A percentile compares a stretch with the other conserved stretches of the same genome.
phyloP scores from a whole-genome alignment of 2,888 invertebrate genomes.

The Agonum fuliginosum region DNA sequence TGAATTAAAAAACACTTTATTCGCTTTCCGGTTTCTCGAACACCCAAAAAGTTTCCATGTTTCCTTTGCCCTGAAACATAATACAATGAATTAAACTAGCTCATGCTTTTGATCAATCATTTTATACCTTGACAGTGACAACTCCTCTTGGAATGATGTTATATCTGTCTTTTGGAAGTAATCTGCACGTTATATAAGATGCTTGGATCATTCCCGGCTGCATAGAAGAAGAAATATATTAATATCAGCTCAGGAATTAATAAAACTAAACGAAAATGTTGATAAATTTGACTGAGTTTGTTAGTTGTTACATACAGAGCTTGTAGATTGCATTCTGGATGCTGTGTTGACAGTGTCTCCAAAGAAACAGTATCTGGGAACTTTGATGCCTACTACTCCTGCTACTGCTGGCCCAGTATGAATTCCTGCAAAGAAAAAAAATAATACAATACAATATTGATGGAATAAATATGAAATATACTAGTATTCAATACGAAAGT shows the following conservation, averaged over 20 bases:
- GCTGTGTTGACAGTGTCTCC: constrained; percentile 95
- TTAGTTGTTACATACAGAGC: constrained; percentile 75
- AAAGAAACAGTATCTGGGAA: constrained; percentile 91
- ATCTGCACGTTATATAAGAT: constrained; percentile 81
- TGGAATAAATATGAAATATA: too few relatives aligned
- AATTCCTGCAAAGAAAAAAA: constrained; percentile 75
- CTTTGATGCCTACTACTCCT: constrained; percentile 89
- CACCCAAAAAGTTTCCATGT: constrained; percentile 91
- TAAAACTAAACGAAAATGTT: not conserved
- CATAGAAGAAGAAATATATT: too few relatives aligned
- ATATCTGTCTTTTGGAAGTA: constrained; percentile 81
- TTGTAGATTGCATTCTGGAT: constrained; percentile 88
- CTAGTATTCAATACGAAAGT: too few relatives aligned
- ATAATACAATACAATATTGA: not conserved
- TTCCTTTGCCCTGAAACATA: constrained; percentile 85
- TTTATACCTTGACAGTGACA: constrained; percentile 84
- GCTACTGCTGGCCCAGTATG: constrained; percentile 93
- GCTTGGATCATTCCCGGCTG: constrained; percentile 85
- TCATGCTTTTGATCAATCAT: constrained; percentile 54
- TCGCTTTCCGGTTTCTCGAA: constrained; percentile 77
- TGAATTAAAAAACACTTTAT: not conserved
- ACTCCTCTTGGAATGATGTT: constrained; percentile 82
- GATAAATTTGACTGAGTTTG: not conserved
- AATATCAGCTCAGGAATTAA: constrained; percentile 69
- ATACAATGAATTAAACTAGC: constrained; percentile 15